Conservation (phyloP, 2,113 vertebrate species). For the Platichthys stellatus region DNA sequence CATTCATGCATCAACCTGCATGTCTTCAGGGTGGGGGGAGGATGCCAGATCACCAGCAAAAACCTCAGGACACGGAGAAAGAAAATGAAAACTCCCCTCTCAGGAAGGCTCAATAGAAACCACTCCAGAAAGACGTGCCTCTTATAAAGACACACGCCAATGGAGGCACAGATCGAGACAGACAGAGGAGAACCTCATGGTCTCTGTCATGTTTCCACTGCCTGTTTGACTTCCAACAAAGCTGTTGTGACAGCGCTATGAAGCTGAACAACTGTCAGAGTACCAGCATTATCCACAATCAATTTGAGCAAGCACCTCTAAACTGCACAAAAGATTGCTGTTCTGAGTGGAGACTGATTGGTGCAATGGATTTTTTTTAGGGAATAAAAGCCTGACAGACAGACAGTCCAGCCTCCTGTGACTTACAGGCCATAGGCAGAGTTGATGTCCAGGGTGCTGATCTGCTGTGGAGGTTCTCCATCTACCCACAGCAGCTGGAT, state of each 20-base stretch:
- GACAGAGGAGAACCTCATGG: not conserved
- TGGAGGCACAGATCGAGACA: too few relatives aligned
- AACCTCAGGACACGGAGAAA: too few relatives aligned
- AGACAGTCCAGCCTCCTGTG: conserved; percentile 10
- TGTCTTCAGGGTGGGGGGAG: too few relatives aligned
- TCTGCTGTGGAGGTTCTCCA: conserved; percentile 95
- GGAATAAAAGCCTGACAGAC: not conserved
- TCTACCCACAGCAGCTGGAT: conserved; percentile 94
- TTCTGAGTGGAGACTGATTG: not conserved
- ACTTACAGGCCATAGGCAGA: conserved; percentile 99
- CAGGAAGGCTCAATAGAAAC: too few relatives aligned
- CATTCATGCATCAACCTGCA: too few relatives aligned
- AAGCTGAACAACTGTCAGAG: not conserved
- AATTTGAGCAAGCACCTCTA: not conserved
- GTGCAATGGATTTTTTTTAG: not conserved
- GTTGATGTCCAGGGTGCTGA: conserved; percentile 93
- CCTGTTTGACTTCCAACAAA: not conserved
- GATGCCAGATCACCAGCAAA: too few relatives aligned
- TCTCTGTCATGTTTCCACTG: not conserved
- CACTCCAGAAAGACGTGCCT: too few relatives aligned
- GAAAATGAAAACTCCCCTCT: too few relatives aligned
- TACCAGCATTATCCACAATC: not conserved
- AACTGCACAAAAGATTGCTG: not conserved
- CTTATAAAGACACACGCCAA: too few relatives aligned
- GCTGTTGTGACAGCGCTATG: not conserved